Evolutionary conservation across 2,113 vertebrate genomes (phyloP).

Genomic region (Synchiropus splendidus): DNA sequence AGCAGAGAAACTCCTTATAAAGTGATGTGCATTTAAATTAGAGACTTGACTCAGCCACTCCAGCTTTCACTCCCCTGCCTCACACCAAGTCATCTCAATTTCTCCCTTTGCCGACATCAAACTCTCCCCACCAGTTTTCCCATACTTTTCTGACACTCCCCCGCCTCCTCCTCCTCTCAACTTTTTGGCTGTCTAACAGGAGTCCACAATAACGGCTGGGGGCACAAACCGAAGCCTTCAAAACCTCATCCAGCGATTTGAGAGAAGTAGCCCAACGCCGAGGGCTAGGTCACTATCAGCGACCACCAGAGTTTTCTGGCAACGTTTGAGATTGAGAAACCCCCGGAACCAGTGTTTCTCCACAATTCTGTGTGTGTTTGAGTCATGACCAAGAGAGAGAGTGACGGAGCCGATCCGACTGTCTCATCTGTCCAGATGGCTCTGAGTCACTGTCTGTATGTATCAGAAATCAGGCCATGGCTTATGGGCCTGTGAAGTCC

Average conservation of each 20-base stretch:
- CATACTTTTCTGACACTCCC: too few relatives aligned
- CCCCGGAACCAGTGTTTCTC: slow-evolving; percentile 18
- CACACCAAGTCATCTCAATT: too few relatives aligned
- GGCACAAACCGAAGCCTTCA: slow-evolving; percentile 17
- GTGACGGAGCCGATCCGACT: slow-evolving; percentile 10
- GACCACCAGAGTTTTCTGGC: slow-evolving; percentile 42
- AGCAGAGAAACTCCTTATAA: too few relatives aligned
- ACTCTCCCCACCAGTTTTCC: neutral
- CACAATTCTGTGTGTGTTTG: slow-evolving; percentile 6
- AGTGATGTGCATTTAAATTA: too few relatives aligned
- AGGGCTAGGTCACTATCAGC: slow-evolving; percentile 45
- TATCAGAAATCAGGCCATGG: slow-evolving; percentile 37
- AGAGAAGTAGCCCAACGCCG: slow-evolving; percentile 13
- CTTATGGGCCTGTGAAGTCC: slow-evolving; percentile 32
- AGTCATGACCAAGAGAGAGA: slow-evolving; percentile 7
- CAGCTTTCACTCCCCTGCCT: too few relatives aligned
- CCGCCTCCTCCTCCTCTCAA: slow-evolving; percentile 2
- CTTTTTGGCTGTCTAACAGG: slow-evolving; percentile 14
- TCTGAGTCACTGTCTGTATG: slow-evolving; percentile 28
- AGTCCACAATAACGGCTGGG: slow-evolving; percentile 11
- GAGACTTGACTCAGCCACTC: too few relatives aligned
- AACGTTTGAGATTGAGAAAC: slow-evolving; percentile 23
- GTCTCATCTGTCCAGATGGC: slow-evolving; percentile 49
- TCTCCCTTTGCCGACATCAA: too few relatives aligned
- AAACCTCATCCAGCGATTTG: slow-evolving; percentile 17